Evolutionary conservation across 2,113 vertebrate genomes (phyloP).

Genomic region (Coregonus clupeaformis): DNA sequence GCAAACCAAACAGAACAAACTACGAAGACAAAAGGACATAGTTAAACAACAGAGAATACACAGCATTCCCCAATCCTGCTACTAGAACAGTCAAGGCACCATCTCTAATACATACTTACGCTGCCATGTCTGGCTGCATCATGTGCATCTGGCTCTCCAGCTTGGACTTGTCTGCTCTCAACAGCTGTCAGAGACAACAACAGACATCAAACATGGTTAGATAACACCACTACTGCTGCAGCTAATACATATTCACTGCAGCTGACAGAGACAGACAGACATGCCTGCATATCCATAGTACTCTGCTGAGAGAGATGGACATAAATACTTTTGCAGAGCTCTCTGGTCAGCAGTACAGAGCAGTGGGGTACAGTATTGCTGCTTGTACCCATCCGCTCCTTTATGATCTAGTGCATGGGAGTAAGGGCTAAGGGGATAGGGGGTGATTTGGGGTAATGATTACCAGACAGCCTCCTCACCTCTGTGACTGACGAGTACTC

Average conservation of each 20-base stretch:
- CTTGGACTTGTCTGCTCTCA: slow-evolving; percentile 81
- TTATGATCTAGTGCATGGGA: no score
- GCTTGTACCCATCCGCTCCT: no score
- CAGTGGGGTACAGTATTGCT: no score
- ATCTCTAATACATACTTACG: slow-evolving; percentile 67
- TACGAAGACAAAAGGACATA: no score
- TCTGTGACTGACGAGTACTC: slow-evolving; percentile 83
- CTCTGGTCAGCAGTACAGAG: no score
- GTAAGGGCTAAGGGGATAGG: no score
- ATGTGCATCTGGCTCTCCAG: slow-evolving; percentile 79
- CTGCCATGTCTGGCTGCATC: slow-evolving; percentile 81
- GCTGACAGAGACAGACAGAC: no score
- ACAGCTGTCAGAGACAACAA: slow-evolving; percentile 50
- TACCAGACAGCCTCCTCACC: slow-evolving; percentile 61
- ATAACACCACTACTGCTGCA: background rate
- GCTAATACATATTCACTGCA: no score
- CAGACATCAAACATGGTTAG: slow-evolving; percentile 5
- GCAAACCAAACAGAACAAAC: background rate
- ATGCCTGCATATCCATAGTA: no score
- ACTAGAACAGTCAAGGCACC: background rate
- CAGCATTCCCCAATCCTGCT: background rate
- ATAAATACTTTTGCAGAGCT: background rate
- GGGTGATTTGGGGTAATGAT: background rate
- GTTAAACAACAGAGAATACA: background rate
- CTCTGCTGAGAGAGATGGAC: background rate